A percentile compares a stretch with the other conserved stretches of the same genome.
Conservation (phyloP, 2,797 vertebrate species). For the Rhabdomys pumilio region DNA sequence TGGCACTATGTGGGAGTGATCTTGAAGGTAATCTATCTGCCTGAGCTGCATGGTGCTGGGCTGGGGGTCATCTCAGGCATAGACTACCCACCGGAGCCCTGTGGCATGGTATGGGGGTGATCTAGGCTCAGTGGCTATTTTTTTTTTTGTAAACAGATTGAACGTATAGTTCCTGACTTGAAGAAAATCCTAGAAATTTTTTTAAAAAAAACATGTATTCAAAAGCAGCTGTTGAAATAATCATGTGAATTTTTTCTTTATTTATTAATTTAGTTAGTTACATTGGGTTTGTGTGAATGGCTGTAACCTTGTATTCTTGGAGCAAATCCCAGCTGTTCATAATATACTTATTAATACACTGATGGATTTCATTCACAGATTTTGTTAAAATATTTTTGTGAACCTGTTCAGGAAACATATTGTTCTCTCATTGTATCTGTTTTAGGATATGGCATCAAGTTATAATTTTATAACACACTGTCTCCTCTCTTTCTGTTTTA, state of each 20-base stretch:
- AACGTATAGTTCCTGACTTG: slow-evolving; percentile 15
- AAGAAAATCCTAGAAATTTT: not conserved
- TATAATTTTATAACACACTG: not conserved
- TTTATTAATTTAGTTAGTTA: not conserved
- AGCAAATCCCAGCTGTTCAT: slow-evolving; percentile 1
- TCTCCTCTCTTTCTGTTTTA: not conserved
- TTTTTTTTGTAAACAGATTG: not conserved
- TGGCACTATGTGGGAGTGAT: not conserved
- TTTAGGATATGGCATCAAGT: not conserved
- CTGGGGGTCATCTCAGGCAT: not conserved
- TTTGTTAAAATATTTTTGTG: not conserved
- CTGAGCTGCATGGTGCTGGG: not conserved
- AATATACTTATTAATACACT: not conserved
- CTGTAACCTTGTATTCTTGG: slow-evolving; percentile 20
- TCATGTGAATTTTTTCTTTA: not conserved
- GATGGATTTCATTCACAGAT: slow-evolving; percentile 1
- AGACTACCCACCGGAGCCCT: not conserved
- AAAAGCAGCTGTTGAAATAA: not conserved
- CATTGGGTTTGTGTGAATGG: not conserved
- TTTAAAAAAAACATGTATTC: not conserved
- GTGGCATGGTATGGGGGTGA: not conserved
- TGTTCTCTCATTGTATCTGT: not conserved
- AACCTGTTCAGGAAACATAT: not conserved
- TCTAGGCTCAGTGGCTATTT: not conserved
- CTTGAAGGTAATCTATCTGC: not conserved